Evolutionary conservation across 2,888 invertebrate genomes (phyloP).

Genomic region (Schizotus pectinicornis): DNA sequence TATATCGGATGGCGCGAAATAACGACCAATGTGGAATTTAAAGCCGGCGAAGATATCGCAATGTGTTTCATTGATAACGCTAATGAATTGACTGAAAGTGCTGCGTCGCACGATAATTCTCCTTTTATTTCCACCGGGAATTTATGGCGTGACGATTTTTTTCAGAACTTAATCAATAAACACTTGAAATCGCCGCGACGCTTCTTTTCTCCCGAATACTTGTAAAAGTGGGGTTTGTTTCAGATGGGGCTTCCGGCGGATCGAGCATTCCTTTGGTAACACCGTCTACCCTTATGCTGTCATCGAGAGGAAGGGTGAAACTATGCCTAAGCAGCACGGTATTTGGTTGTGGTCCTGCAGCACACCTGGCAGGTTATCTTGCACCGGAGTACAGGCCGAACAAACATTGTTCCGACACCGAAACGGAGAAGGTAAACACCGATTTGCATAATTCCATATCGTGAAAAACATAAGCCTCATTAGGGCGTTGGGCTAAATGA

Average conservation of each 20-base stretch:
- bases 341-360: conserved; percentile 44
- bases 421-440: conserved; percentile 63
- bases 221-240: conserved; percentile 35
- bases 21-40: too few relatives aligned
- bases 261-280: conserved; percentile 63
- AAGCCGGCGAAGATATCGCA: too few relatives aligned
- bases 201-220: neutral
- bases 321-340: conserved; percentile 46
- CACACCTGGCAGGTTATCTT: conserved; percentile 58
- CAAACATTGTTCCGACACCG: conserved; percentile 62
- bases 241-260: conserved; percentile 55
- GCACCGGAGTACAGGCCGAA: conserved; percentile 64
- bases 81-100: too few relatives aligned
- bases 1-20: neutral
- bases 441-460: neutral
- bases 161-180: too few relatives aligned
- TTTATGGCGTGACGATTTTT: too few relatives aligned
- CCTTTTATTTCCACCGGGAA: too few relatives aligned
- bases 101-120: too few relatives aligned
- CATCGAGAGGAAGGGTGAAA: conserved; percentile 63
- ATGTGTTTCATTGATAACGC: too few relatives aligned
- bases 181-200: neutral
- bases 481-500: too few relatives aligned
- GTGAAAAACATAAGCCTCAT: neutral
- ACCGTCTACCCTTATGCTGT: conserved; percentile 62